Evolutionary conservation across 2,888 invertebrate genomes (phyloP).

Genomic region (Drosophila kuntzei): DNA sequence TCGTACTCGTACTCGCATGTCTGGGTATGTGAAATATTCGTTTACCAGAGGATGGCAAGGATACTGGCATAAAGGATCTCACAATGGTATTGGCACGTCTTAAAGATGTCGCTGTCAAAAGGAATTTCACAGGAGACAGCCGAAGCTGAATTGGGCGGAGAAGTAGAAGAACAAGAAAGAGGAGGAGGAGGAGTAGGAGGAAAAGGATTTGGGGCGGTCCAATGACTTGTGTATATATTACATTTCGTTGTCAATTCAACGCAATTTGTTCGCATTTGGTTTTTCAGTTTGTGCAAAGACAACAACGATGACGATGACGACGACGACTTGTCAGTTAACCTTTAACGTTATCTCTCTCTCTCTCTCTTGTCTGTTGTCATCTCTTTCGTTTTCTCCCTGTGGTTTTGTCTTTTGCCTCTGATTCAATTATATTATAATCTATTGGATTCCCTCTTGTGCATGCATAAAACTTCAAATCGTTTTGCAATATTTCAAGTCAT

Average conservation of each 20-base stretch:
- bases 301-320: not conserved
- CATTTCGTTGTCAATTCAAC: slow-evolving; percentile 62
- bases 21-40: slow-evolving; percentile 25
- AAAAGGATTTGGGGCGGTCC: slow-evolving; percentile 5
- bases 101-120: slow-evolving; percentile 59
- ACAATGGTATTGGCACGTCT: slow-evolving; percentile 48
- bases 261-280: slow-evolving; percentile 48
- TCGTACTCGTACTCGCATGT: slow-evolving; percentile 5
- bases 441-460: slow-evolving; percentile 57
- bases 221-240: slow-evolving; percentile 49
- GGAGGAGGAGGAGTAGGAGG: not conserved
- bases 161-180: not conserved
- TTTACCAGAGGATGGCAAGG: slow-evolving; percentile 8
- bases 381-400: not conserved
- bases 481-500: slow-evolving; percentile 42
- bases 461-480: slow-evolving; percentile 36
- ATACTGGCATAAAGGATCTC: slow-evolving; percentile 11
- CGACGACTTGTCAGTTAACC: slow-evolving; percentile 47
- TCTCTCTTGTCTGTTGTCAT: not conserved
- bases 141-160: not conserved
- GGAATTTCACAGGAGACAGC: slow-evolving; percentile 60
- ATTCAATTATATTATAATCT: slow-evolving; percentile 75
- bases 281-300: slow-evolving; percentile 37
- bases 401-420: slow-evolving; percentile 33
- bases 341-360: slow-evolving; percentile 33